Conservation (phyloP, 2,113 vertebrate species). For the Sceloporus tristichus region DNA sequence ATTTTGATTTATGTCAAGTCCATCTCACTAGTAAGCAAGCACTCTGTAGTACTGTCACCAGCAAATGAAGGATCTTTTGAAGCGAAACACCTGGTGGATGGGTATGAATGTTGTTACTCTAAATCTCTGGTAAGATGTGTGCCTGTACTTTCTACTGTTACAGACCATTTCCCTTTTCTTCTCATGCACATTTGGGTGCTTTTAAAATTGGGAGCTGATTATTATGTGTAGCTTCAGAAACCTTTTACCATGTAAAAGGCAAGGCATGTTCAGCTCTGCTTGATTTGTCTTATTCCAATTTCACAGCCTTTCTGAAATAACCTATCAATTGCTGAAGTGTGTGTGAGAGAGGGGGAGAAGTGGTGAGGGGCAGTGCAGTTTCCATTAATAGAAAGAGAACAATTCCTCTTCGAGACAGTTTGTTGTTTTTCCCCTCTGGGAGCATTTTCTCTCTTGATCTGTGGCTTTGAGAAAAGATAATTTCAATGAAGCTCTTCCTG, state of each 20-base stretch:
- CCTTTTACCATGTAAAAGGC: not conserved
- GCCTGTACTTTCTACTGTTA: not conserved
- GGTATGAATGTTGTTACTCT: not conserved
- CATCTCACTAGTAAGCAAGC: not conserved
- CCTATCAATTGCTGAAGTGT: not conserved
- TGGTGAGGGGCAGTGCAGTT: not conserved
- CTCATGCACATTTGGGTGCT: not conserved
- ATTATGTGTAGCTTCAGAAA: not conserved
- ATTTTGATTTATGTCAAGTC: not conserved
- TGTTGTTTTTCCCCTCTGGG: not conserved
- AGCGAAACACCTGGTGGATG: too few species aligned
- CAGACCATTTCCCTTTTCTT: not conserved
- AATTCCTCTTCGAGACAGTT: slow-evolving; percentile 15
- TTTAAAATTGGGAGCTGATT: not conserved
- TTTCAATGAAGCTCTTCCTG: not conserved
- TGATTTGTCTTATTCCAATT: slow-evolving; percentile 26
- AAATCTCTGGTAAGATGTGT: not conserved
- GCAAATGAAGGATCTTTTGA: not conserved
- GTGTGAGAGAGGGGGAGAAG: not conserved
- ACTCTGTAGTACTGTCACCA: not conserved
- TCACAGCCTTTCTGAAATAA: slow-evolving; percentile 6
- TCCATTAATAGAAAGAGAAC: slow-evolving; percentile 26
- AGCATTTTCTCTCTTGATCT: slow-evolving; percentile 23
- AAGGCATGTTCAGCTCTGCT: not conserved
- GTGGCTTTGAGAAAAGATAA: slow-evolving; percentile 15